These are phyloP conservation scores for Gallinago nigripennis DNA, from an alignment of 2,797 vertebrate species.

Conservation along the genomic window DNA sequence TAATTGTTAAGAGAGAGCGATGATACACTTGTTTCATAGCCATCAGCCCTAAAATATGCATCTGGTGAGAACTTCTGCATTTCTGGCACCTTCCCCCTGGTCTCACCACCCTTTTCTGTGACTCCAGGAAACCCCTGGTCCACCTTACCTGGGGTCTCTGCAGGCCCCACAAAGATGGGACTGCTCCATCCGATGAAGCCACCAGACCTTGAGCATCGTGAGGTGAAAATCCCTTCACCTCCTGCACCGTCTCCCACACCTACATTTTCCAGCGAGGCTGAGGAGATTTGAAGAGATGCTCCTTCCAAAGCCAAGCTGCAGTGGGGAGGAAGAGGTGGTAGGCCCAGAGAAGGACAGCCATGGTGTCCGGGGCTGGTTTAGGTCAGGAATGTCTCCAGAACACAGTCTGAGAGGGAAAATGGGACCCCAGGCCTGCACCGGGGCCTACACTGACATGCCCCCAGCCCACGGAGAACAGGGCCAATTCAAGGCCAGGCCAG, in stretches of 20 bases:
- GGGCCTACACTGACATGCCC: neutral
- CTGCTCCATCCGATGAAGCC: neutral
- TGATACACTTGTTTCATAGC: neutral
- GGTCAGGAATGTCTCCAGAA: neutral
- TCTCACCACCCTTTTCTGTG: neutral
- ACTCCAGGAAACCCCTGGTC: neutral
- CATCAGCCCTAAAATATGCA: neutral
- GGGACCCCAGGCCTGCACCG: accelerated
- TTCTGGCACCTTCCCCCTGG: neutral
- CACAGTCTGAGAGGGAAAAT: neutral
- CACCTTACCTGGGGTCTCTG: neutral
- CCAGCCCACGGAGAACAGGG: neutral
- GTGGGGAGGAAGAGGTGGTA: neutral
- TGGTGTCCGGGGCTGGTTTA: accelerated
- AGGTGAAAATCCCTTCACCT: neutral
- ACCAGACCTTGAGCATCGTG: neutral
- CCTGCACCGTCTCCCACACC: accelerated
- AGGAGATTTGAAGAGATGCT: accelerated
- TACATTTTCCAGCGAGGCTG: neutral
- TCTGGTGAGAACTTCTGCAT: neutral
- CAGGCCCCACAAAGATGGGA: neutral
- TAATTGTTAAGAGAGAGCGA: neutral
- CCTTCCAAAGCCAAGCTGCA: neutral
- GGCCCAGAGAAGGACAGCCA: neutral
- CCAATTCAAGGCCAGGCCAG: neutral